Conservation (phyloP, 2,113 vertebrate species). For the Coptodon rendalli region DNA sequence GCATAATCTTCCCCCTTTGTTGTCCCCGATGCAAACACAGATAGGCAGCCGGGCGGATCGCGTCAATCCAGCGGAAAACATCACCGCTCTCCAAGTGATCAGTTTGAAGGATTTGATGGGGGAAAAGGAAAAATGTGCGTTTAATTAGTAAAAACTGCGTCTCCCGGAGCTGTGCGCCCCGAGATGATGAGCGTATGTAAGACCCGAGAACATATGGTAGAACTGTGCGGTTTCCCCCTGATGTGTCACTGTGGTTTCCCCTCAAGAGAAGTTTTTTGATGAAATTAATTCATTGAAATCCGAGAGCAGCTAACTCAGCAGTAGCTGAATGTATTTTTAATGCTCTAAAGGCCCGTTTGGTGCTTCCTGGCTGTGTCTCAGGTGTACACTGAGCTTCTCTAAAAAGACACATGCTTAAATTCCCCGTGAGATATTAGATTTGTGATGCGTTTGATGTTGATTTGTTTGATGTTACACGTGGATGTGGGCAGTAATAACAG, state of each 20-base stretch:
- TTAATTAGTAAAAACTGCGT: slow-evolving; percentile 22
- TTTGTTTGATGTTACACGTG: neutral
- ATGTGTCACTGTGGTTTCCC: slow-evolving; percentile 52
- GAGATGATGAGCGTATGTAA: slow-evolving; percentile 13
- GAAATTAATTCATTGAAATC: slow-evolving; percentile 41
- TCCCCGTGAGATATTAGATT: neutral
- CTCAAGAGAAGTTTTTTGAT: slow-evolving; percentile 37
- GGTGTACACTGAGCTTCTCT: neutral
- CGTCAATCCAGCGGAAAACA: neutral
- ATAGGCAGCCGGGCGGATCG: slow-evolving; percentile 14
- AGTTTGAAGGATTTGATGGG: slow-evolving; percentile 19
- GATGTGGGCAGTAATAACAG: neutral
- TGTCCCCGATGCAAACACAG: slow-evolving; percentile 30
- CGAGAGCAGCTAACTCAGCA: slow-evolving; percentile 11
- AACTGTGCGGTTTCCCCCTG: slow-evolving; percentile 42
- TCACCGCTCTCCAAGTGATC: neutral
- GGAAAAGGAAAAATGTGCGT: neutral
- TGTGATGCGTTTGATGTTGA: neutral
- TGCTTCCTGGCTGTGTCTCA: neutral
- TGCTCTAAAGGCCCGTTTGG: neutral
- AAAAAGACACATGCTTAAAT: neutral
- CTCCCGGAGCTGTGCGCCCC: neutral
- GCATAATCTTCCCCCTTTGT: slow-evolving; percentile 56
- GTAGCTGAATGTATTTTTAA: slow-evolving; percentile 16
- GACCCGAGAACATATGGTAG: slow-evolving; percentile 20